These are phyloP conservation scores for Trochalopteron elliotii DNA, from an alignment of 2,113 vertebrate genomes.

Conservation along the genomic window DNA sequence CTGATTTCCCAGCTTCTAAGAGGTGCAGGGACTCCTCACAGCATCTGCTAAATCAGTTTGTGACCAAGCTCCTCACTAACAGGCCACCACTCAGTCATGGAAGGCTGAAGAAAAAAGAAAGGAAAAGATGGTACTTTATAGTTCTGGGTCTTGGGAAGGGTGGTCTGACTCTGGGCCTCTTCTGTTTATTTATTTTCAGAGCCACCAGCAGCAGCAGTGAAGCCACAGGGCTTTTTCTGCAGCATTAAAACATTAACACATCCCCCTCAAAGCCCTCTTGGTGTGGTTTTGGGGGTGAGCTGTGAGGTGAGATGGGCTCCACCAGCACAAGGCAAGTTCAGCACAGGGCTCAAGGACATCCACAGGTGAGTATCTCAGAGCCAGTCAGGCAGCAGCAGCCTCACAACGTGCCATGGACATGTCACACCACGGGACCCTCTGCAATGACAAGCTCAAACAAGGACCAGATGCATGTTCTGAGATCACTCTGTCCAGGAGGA, in stretches of 20 bases:
- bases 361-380: background rate
- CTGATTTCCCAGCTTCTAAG: background rate
- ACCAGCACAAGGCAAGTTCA: background rate
- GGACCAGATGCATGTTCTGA: background rate
- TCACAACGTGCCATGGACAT: rapidly evolving
- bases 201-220: background rate
- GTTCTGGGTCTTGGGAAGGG: background rate
- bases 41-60: background rate
- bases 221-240: background rate
- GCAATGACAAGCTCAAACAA: background rate
- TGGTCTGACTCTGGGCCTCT: background rate
- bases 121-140: background rate
- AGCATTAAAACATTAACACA: background rate
- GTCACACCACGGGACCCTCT: background rate
- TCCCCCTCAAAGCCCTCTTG: background rate
- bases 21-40: background rate
- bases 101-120: background rate
- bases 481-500: background rate
- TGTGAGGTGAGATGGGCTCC: background rate
- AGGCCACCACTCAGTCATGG: background rate
- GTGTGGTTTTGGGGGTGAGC: background rate
- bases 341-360: background rate
- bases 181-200: background rate
- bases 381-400: background rate
- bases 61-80: background rate